phyloP scores from a whole-genome alignment of 2,797 vertebrate species.

The Clarias laeviceps region DNA sequence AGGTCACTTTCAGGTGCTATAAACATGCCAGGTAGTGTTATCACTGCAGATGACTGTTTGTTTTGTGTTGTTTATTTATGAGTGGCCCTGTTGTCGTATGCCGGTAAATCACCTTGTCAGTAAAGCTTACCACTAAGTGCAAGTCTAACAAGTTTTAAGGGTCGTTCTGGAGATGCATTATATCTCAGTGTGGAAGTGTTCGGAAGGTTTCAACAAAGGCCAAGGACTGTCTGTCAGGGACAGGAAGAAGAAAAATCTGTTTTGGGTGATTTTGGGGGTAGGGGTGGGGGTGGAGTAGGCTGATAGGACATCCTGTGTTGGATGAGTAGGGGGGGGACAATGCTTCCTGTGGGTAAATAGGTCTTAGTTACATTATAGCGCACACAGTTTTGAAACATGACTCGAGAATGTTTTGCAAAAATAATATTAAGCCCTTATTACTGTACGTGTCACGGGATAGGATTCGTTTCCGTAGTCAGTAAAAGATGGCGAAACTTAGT shows the following conservation, averaged over 20 bases:
- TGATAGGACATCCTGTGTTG: constrained; percentile 59
- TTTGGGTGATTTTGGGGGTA: not conserved
- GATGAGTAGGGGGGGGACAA: constrained; percentile 39
- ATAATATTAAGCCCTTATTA: not conserved
- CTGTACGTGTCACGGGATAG: too few relatives aligned
- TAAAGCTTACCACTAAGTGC: not conserved
- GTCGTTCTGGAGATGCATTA: not conserved
- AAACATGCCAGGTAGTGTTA: not conserved
- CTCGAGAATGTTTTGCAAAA: not conserved
- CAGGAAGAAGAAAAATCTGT: constrained; percentile 47
- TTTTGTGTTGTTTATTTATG: constrained; percentile 1
- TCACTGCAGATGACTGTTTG: not conserved
- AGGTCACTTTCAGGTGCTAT: not conserved
- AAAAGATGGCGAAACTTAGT: not conserved
- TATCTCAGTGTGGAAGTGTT: constrained; percentile 24
- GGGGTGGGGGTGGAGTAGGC: constrained; percentile 23
- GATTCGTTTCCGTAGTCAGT: not conserved
- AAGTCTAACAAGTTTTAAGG: constrained; percentile 18
- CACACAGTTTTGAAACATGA: not conserved
- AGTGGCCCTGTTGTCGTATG: not conserved
- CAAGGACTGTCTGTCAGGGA: constrained; percentile 48
- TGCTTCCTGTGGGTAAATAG: constrained; percentile 55
- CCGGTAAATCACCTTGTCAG: constrained; percentile 20
- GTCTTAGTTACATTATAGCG: constrained; percentile 24
- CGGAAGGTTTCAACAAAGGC: constrained; percentile 23